Evolutionary conservation across 1,140 invertebrate species (phyloP).

Genomic region (Drosophila bocki): DNA sequence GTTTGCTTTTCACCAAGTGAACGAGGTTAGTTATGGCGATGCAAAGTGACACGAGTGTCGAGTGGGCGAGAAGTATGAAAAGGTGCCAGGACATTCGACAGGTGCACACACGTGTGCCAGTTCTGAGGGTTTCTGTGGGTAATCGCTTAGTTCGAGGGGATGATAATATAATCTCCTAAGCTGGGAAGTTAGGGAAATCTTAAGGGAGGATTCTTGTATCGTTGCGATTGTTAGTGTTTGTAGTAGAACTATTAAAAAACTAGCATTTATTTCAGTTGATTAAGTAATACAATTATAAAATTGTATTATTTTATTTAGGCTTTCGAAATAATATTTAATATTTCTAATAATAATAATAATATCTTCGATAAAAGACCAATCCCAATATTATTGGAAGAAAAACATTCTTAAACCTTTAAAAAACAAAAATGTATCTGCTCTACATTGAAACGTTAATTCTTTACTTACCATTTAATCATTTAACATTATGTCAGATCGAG

Average conservation of each 20-base stretch:
- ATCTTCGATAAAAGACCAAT: background rate
- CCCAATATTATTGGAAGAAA: background rate
- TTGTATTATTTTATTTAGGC: background rate
- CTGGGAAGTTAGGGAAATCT: background rate
- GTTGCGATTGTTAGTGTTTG: background rate
- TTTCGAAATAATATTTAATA: background rate
- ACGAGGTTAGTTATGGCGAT: slow-evolving; percentile 22
- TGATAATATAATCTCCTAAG: slow-evolving; percentile 10
- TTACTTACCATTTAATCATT: background rate
- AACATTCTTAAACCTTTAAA: background rate
- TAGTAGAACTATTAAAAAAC: no score
- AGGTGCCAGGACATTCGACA: slow-evolving; percentile 15
- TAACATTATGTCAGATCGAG: no score
- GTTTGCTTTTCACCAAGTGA: slow-evolving; percentile 3
- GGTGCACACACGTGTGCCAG: slow-evolving; percentile 32
- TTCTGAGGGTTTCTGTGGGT: background rate
- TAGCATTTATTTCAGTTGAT: background rate
- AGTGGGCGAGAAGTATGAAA: background rate
- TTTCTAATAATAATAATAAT: background rate
- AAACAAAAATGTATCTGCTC: background rate
- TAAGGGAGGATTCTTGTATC: background rate
- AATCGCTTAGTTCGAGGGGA: slow-evolving; percentile 7
- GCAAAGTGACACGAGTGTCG: slow-evolving; percentile 31
- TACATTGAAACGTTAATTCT: background rate
- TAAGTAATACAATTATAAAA: background rate